Evolutionary conservation across 2,888 invertebrate genomes (phyloP).

Genomic region (Scelioninae gen. 1): DNA sequence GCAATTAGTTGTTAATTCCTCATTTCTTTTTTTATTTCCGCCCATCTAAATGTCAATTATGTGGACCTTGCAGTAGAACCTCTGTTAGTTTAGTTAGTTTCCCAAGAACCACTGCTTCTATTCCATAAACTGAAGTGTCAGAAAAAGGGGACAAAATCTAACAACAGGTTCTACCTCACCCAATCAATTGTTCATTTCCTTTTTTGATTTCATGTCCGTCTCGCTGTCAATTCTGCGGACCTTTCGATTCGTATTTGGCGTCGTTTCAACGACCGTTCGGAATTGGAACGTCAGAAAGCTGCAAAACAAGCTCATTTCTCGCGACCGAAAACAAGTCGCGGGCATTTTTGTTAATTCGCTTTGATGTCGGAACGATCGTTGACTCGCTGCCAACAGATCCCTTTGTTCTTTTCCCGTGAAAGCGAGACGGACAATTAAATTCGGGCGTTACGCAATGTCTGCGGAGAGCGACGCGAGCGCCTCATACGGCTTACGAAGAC

Average conservation of each 20-base stretch:
- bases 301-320: conserved; percentile 46
- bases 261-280: conserved; percentile 23
- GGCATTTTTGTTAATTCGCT: conserved; percentile 35
- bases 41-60: too few relatives aligned
- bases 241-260: conserved; percentile 16
- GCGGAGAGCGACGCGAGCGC: conserved; percentile 77
- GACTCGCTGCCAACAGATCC: conserved; percentile 38
- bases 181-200: too few relatives aligned
- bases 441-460: conserved; percentile 70
- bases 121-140: too few relatives aligned
- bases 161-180: too few relatives aligned
- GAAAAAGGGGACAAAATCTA: too few relatives aligned
- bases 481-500: conserved; percentile 82
- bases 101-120: too few relatives aligned
- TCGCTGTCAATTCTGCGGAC: background rate
- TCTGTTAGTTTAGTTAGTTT: too few relatives aligned
- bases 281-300: conserved; percentile 18
- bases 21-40: too few relatives aligned
- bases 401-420: conserved; percentile 1
- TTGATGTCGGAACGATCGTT: conserved; percentile 31
- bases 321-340: conserved; percentile 25
- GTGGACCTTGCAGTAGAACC: too few relatives aligned
- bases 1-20: too few relatives aligned
- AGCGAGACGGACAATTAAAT: conserved; percentile 16
- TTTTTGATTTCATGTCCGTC: background rate